phyloP scores from a whole-genome alignment of 2,888 invertebrate genomes.

The Diadegma fenestrale region DNA sequence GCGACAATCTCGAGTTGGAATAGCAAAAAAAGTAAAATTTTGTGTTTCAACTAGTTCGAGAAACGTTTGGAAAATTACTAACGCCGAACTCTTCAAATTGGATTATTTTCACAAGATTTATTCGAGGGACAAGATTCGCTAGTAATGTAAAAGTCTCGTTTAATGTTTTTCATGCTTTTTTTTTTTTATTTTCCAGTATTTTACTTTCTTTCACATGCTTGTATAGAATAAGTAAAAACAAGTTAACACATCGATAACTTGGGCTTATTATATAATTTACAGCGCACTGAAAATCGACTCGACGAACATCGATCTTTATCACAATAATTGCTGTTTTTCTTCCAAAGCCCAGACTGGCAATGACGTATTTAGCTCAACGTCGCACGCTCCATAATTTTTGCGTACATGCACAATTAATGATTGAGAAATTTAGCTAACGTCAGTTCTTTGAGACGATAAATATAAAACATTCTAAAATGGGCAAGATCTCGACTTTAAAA shows the following conservation, averaged over 20 bases:
- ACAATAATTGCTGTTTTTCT: slow-evolving; percentile 2
- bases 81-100: too few relatives aligned
- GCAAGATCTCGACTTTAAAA: slow-evolving; percentile 10
- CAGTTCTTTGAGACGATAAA: neutral
- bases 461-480: neutral
- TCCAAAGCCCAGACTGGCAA: neutral
- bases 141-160: neutral
- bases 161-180: neutral
- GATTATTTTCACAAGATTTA: neutral
- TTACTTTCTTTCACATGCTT: slow-evolving; percentile 17
- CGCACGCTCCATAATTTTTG: neutral
- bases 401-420: slow-evolving; percentile 21
- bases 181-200: neutral
- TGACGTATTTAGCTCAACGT: neutral
- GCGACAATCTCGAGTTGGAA: too few relatives aligned
- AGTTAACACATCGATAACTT: neutral
- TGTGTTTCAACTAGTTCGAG: too few relatives aligned
- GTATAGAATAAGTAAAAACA: slow-evolving; percentile 11
- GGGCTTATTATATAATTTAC: neutral
- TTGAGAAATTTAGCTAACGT: neutral
- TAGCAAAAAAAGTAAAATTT: too few relatives aligned
- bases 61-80: too few relatives aligned
- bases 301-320: slow-evolving; percentile 15
- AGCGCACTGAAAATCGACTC: neutral
- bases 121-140: neutral